Conservation (phyloP, 2,888 invertebrate genomes). For the Abscondita cerata region DNA sequence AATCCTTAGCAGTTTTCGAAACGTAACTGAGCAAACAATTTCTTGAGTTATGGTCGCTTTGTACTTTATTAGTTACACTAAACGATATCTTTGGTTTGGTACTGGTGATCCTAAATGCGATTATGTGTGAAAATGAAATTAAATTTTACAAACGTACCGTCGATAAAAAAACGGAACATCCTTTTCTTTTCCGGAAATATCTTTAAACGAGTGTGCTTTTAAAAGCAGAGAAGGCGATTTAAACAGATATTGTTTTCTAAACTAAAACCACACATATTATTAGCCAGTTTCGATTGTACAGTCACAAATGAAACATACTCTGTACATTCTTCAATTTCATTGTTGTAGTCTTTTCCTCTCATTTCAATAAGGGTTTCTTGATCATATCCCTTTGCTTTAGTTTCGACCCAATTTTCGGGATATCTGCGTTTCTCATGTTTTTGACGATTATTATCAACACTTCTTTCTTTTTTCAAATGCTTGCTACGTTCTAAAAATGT, state of each 20-base stretch:
- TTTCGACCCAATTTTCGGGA: constrained; percentile 38
- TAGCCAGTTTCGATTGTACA: not conserved
- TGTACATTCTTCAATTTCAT: constrained; percentile 11
- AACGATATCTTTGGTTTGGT: constrained; percentile 46
- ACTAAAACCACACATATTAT: no score
- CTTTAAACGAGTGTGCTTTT: constrained; percentile 42
- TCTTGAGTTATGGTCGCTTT: constrained; percentile 29
- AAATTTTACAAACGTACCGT: constrained; percentile 42
- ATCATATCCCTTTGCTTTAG: constrained; percentile 34
- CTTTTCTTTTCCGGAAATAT: constrained; percentile 42
- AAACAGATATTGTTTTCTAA: constrained; percentile 45
- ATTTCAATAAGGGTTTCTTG: constrained; percentile 25
- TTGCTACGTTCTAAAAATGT: constrained; percentile 16
- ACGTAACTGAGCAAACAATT: constrained; percentile 17
- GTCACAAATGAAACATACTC: constrained; percentile 37
- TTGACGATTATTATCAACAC: constrained; percentile 19
- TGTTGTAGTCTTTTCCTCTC: constrained; percentile 16
- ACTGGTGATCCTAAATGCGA: constrained; percentile 46
- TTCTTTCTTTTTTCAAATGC: constrained; percentile 20
- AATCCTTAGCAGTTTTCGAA: constrained; percentile 12
- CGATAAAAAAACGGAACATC: constrained; percentile 46
- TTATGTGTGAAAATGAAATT: constrained; percentile 9
- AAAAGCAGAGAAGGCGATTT: constrained; percentile 45
- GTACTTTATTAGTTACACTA: constrained; percentile 44
- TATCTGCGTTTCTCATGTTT: constrained; percentile 28